These are phyloP conservation scores for Drosophila mauritiana DNA, from an alignment of 1,140 invertebrate species.

Conservation along the genomic window DNA sequence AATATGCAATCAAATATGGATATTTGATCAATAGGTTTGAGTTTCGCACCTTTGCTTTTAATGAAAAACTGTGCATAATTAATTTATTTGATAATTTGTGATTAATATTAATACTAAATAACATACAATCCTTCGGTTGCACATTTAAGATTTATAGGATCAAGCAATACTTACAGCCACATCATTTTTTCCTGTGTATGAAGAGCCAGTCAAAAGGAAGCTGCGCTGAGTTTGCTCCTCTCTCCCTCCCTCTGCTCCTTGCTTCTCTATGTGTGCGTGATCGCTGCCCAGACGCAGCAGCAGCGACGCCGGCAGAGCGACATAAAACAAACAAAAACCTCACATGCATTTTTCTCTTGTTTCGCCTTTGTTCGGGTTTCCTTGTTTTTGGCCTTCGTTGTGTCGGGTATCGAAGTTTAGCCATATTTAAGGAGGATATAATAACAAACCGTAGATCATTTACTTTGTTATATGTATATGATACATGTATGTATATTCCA, in stretches of 20 bases:
- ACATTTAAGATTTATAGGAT: too few relatives aligned
- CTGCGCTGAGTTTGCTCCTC: neutral
- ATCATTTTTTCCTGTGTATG: constrained; percentile 6
- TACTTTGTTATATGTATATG: neutral
- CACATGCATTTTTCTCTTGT: constrained; percentile 31
- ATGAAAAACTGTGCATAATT: too few relatives aligned
- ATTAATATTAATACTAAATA: too few relatives aligned
- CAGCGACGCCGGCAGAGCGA: constrained; percentile 18
- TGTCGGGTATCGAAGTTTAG: constrained; percentile 18
- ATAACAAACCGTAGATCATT: neutral
- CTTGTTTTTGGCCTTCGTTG: constrained; percentile 11
- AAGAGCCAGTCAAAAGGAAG: constrained; percentile 43
- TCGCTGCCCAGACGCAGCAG: constrained; percentile 51
- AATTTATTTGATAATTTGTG: too few relatives aligned
- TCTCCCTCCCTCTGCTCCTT: neutral
- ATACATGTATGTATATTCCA: too few relatives aligned
- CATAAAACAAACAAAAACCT: constrained; percentile 30
- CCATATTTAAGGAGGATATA: constrained; percentile 8
- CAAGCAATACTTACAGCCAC: neutral
- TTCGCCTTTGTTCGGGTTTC: constrained; percentile 24
- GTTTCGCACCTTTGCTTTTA: too few relatives aligned
- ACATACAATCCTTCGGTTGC: too few relatives aligned
- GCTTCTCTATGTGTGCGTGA: constrained; percentile 27
- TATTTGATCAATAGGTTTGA: neutral
- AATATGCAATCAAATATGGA: neutral